Evolutionary conservation across 1,140 invertebrate genomes (phyloP).

Genomic region (Trachelipus rathkii): DNA sequence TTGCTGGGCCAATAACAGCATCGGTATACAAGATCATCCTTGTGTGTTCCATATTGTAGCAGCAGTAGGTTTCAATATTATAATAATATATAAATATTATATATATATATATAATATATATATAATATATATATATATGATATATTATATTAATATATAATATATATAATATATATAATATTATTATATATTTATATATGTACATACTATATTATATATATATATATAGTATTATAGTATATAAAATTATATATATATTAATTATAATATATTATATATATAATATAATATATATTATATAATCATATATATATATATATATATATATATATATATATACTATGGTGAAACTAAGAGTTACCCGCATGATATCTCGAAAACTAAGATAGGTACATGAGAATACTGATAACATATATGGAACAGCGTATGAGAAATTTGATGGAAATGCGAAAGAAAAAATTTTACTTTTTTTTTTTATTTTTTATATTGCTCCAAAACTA

Average conservation of each 20-base stretch:
- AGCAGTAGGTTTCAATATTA: conserved; percentile 53
- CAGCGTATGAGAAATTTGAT: conserved; percentile 77
- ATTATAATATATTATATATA: conserved; percentile 13
- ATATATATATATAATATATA: conserved; percentile 15
- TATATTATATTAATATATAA: not conserved
- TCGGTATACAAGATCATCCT: conserved; percentile 62
- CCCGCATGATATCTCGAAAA: too few species aligned
- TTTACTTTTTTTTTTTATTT: too few species aligned
- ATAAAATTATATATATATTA: not conserved
- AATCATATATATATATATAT: not conserved
- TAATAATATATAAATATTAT: not conserved
- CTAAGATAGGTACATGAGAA: too few species aligned
- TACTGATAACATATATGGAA: conserved; percentile 76
- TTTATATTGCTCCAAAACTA: too few species aligned
- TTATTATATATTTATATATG: not conserved
- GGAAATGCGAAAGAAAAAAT: too few species aligned
- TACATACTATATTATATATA: not conserved
- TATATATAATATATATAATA: conserved; percentile 15
- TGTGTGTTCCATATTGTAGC: conserved; percentile 67
- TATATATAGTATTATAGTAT: conserved; percentile 15
- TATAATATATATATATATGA: conserved; percentile 7
- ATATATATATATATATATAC: conserved; percentile 5
- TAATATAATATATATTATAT: not conserved
- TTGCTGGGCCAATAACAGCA: conserved; percentile 60
- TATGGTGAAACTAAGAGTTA: conserved; percentile 53